phyloP scores from a whole-genome alignment of 2,113 vertebrate genomes.

The Phainopepla nitens region DNA sequence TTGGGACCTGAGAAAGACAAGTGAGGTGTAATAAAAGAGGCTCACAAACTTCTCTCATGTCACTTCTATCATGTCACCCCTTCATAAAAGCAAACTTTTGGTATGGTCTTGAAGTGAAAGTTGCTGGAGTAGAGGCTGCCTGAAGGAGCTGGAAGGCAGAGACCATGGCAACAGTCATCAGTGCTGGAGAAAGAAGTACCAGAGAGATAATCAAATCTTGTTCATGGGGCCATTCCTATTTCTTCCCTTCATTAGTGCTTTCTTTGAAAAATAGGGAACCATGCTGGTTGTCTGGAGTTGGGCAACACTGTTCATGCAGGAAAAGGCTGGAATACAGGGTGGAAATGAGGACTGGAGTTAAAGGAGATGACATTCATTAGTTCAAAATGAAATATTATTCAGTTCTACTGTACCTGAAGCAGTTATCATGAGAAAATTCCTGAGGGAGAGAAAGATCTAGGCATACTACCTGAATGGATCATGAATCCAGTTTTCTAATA shows the following conservation, averaged over 20 bases:
- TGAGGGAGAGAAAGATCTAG: neutral
- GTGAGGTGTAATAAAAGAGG: neutral
- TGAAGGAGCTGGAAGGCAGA: neutral
- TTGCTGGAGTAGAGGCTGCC: neutral
- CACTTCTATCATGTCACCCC: neutral
- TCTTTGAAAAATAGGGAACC: neutral
- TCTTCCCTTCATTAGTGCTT: neutral
- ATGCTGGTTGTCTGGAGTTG: neutral
- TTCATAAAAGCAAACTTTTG: neutral
- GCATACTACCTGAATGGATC: neutral
- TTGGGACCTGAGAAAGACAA: neutral
- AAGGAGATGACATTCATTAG: neutral
- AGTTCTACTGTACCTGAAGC: neutral
- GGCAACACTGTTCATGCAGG: neutral
- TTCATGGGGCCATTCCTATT: neutral
- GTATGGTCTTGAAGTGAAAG: neutral
- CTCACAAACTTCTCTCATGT: neutral
- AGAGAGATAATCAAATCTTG: neutral
- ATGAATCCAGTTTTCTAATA: neutral
- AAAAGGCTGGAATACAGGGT: neutral
- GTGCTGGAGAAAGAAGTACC: neutral
- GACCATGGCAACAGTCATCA: neutral
- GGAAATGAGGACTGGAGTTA: neutral
- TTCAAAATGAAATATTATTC: neutral
- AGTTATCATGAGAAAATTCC: neutral